Evolutionary conservation across 2,113 vertebrate genomes (phyloP).

Genomic region (Trogon melanurus): DNA sequence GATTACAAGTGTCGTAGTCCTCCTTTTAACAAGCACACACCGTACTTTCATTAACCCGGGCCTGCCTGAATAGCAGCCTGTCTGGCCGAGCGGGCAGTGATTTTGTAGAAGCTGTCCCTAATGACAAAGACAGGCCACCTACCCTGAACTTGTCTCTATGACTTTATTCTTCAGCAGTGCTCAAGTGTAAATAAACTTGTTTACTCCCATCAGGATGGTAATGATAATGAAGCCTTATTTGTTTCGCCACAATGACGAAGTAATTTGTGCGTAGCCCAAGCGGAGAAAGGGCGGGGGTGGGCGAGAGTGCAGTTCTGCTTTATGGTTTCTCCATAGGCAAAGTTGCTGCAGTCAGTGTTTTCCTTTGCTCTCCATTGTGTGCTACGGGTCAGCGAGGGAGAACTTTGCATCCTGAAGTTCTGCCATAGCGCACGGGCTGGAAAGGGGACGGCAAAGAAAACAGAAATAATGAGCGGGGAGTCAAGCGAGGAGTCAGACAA

Average conservation of each 20-base stretch:
- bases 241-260: conserved; percentile 72
- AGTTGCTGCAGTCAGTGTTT: conserved; percentile 43
- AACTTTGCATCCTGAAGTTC: conserved; percentile 34
- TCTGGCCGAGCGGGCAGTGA: conserved; percentile 44
- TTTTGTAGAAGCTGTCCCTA: conserved; percentile 59
- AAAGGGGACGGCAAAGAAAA: background rate
- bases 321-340: conserved; percentile 14
- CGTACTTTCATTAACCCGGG: conserved; percentile 69
- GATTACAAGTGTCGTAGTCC: conserved; percentile 63
- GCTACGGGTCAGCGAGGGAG: conserved; percentile 1
- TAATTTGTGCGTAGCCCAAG: conserved; percentile 58
- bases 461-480: background rate
- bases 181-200: conserved; percentile 81
- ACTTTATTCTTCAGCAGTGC: conserved; percentile 75
- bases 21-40: conserved; percentile 65
- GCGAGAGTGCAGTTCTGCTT: conserved; percentile 32
- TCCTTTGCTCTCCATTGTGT: conserved; percentile 37
- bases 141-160: conserved; percentile 70
- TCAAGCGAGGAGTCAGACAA: background rate
- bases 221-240: conserved; percentile 78
- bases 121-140: conserved; percentile 74
- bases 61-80: conserved; percentile 70
- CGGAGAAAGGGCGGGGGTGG: background rate
- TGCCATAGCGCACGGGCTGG: background rate
- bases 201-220: conserved; percentile 74